Base-by-base conservation (phyloP, 1,140 invertebrate genomes). In the Hylaeus volcanicus region DNA sequence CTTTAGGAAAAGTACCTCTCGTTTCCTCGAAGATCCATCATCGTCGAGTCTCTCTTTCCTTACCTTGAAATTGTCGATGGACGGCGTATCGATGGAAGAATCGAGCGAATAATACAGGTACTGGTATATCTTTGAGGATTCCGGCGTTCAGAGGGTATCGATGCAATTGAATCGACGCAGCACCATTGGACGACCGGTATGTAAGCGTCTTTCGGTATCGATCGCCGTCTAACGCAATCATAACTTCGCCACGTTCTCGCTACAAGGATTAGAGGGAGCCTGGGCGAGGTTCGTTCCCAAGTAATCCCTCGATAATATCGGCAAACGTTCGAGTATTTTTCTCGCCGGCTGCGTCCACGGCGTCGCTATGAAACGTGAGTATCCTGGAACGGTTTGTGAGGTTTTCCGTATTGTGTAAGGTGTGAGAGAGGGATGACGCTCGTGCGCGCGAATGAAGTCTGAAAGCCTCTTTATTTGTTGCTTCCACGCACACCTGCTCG, bases 291-390 rank as follows among this genome's bases (percentile, higher is more conserved):
- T 51, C 79, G 61, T 72, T 56, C 53, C 51, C 74, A 60, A 74
- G 73, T 86, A 86, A 86, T 85, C 74, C 79, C 66, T n/a, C 60
- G 66, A 79, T 85, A 86, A 86, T 81, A 85, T 85, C 70, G 79
- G 74, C 74, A 72, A 86, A 82, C 65, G 55, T 82, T 82, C 83
- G 70, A 72, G 74, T 81, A 75, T 82, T 86, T 85, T 85, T 82
- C 61, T 55, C 41, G 1, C 53, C 12, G 39, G 3, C 45, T 71
- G 45, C 53, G 61, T 61, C 72, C 69, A 68, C 15, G 71, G 60
- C 82, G 53, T 26, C 76, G 37, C 56, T 69, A n/a, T 39, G 79
- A 85, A 74, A 85, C 84, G 84, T 86, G 84, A 86, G 84, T 86
- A 86, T 82, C 15, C 43, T 11, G 73, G 74, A 55, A 74, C 74